Base-by-base conservation (phyloP, 2,113 vertebrate species). In the Ictidomys tridecemlineatus region DNA sequence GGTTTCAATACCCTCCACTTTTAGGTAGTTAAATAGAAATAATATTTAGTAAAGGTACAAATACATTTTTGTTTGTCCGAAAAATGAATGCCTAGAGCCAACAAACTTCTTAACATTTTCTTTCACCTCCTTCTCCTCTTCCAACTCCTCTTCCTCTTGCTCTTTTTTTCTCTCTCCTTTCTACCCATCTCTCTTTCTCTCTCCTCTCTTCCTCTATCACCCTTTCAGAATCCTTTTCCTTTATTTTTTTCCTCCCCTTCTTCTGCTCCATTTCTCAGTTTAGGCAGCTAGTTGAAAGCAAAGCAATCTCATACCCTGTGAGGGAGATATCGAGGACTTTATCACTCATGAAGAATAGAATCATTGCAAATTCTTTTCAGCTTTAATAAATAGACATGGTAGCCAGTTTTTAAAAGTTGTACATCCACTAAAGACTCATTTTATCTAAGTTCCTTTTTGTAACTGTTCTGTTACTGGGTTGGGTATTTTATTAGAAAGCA, bases 281-380 rank as follows among this genome's bases (percentile, higher is more conserved):
- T 56, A 56, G 34, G 9, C 14, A 86, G 28, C 11, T 77, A 8
- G 3, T 16, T 84, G 51, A 61, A 84, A 0, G 26, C 51, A 91
- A 65, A 63, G 16, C 28, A 80, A 18, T 61, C 8, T 13, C 20
- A 53, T 16, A 10, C 16, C 4, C 94, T 65, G 4, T 80, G 53
- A 53, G 32, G 78, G 73, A 12, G 22, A 39, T 74, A 87, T 20
- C 0, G 0, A 91, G 42, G 51, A 5, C 3, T 53, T 82, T 69
- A 53, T 69, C 37, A 95, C 1, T 80, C 30, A 58, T 24, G 32
- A 86, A 76, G 24, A 89, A 84, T 53, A 83, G 85, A 92, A 74
- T 92, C 34, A 67, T 79, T 94, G 69, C 28, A 63, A 93, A 94
- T 89, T 65, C 61, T 30, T 89, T 76, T 85, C 22, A 84, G n/a